phyloP scores from a whole-genome alignment of 2,113 vertebrate species.

The Corydoras maculifer region DNA sequence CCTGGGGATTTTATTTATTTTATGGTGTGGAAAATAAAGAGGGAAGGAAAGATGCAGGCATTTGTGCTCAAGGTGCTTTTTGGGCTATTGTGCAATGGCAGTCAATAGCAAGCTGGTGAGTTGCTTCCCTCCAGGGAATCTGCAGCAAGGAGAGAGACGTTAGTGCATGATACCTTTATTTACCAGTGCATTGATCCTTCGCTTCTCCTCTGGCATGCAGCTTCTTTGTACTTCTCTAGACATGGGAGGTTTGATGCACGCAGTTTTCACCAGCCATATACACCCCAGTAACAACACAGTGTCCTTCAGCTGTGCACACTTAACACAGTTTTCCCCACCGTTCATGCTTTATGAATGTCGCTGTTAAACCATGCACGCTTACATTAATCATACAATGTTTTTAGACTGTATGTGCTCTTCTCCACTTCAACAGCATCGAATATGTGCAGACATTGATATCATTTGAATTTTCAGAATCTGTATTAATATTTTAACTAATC shows the following conservation, averaged over 20 bases:
- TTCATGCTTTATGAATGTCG: too few species aligned
- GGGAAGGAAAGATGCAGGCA: not conserved
- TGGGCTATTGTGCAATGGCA: not conserved
- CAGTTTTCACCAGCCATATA: not conserved
- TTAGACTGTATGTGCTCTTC: not conserved
- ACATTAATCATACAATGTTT: too few species aligned
- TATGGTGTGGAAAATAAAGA: not conserved
- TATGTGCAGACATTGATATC: too few species aligned
- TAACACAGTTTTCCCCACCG: too few species aligned
- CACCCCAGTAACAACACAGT: not conserved
- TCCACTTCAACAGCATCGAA: too few species aligned
- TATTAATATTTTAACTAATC: too few species aligned
- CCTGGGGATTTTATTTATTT: conserved; percentile 18
- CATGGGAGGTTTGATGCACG: not conserved
- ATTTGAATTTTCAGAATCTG: too few species aligned
- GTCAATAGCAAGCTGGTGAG: not conserved
- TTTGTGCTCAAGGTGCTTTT: not conserved
- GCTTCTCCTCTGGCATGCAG: conserved; percentile 3
- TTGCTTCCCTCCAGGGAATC: not conserved
- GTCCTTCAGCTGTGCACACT: not conserved
- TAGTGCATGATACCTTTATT: not conserved
- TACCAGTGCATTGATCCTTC: not conserved
- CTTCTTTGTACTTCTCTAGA: conserved; percentile 1
- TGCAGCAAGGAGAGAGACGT: not conserved
- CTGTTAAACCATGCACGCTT: too few species aligned